Base-by-base conservation (phyloP, 2,888 invertebrate species). In the Portevinia maculata region DNA sequence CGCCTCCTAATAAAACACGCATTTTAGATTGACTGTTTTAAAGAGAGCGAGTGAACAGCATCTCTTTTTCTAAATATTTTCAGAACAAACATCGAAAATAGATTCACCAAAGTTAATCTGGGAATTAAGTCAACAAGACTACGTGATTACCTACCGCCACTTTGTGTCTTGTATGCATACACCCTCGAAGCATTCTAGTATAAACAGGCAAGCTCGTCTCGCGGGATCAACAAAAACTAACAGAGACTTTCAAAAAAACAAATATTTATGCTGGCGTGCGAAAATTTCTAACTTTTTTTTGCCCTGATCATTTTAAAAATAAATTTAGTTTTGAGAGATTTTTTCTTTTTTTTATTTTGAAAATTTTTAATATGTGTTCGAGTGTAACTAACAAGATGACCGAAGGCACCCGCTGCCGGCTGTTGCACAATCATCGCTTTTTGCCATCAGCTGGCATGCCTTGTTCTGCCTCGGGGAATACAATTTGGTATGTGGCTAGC, bases 101-200 rank as follows among this genome's bases (percentile, higher is more conserved):
- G 83, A 78, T 78, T 67, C 62, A 73, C 83, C 62, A 73, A 71
- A 83, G 83, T 73, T 83, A 83, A 83, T 83, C 83, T 83, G 46
- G 57, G 78, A 83, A 78, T 73, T 57, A 73, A 83, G 78, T 78
- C 83, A 83, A 78, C 76, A 78, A 78, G 78, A 65, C 76, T 64
- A 37, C 69, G 55, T 74, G 60, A 69, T 79, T 69, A 50, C 70
- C 76, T 17, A 62, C 70, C 55, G 53, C 34, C 53, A 24, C 34
- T 55, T 62, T 62, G 64, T 32, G 64, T 70, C 28, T 46, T 73
- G 17, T 48, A 55, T 55, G 15, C 28, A 41, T 19, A 50, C n/a
- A 59, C 50, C 39, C 50, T 34, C 15, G 32, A 32, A 52, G 44
- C 34, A 9, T 28, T 44, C 24, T 37, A 11, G 44, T 32, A 60